phyloP scores from a whole-genome alignment of 2,113 vertebrate genomes.

The Fulica atra region DNA sequence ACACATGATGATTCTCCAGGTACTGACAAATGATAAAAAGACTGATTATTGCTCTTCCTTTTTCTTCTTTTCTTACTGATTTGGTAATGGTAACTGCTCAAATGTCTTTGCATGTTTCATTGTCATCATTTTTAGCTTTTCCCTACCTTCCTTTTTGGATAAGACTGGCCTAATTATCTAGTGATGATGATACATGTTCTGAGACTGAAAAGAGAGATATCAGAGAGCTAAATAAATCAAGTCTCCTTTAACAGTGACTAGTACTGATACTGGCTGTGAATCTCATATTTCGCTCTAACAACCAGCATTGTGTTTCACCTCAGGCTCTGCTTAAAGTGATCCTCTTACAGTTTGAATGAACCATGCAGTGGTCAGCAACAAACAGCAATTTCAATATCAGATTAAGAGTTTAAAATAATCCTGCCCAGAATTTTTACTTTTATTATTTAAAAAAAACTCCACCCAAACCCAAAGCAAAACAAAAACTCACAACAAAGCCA shows the following conservation, averaged over 20 bases:
- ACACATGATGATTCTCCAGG: not conserved
- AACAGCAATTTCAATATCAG: not conserved
- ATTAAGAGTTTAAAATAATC: not conserved
- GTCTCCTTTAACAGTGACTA: not conserved
- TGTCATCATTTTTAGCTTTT: constrained; percentile 50
- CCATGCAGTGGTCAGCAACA: not conserved
- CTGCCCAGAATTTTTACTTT: not conserved
- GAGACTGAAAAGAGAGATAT: not conserved
- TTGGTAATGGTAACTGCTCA: constrained; percentile 21
- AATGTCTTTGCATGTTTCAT: constrained; percentile 34
- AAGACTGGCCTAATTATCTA: constrained; percentile 29
- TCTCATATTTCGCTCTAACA: constrained; percentile 3
- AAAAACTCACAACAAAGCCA: too few species aligned
- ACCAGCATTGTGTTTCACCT: not conserved
- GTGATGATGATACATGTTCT: constrained; percentile 42
- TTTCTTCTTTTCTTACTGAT: constrained; percentile 47
- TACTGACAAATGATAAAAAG: constrained; percentile 28
- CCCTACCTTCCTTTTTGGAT: not conserved
- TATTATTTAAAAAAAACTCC: not conserved
- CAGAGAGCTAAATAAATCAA: constrained; percentile 43
- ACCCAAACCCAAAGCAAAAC: too few species aligned
- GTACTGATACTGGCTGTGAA: not conserved
- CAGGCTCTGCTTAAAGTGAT: not conserved
- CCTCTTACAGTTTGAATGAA: not conserved
- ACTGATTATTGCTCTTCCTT: constrained; percentile 44